phyloP scores from a whole-genome alignment of 2,797 vertebrate species.

The Chrosomus eos region DNA sequence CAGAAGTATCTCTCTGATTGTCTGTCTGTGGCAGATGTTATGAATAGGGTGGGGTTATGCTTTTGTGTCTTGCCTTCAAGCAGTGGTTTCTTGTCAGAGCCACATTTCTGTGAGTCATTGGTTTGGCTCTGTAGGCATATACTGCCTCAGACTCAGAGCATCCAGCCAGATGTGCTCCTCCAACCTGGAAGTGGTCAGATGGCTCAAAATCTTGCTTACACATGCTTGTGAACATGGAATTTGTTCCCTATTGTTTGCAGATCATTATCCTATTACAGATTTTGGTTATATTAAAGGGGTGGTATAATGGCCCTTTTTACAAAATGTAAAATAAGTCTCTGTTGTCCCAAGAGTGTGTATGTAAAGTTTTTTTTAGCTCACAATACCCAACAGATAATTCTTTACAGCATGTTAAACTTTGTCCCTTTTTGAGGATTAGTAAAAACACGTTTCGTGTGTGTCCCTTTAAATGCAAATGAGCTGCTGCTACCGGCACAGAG shows the following conservation, averaged over 20 bases:
- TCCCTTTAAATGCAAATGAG: too few species aligned
- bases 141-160: slow-evolving; percentile 7
- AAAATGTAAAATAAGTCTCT: too few species aligned
- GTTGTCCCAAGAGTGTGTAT: too few species aligned
- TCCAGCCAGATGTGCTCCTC: slow-evolving; percentile 32
- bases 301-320: too few species aligned
- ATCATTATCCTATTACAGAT: not conserved
- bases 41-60: slow-evolving; percentile 17
- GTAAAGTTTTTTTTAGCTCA: too few species aligned
- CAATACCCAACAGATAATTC: too few species aligned
- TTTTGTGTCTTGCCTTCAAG: slow-evolving; percentile 27
- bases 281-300: not conserved
- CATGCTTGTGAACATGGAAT: slow-evolving; percentile 28
- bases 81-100: slow-evolving; percentile 26
- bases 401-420: too few species aligned
- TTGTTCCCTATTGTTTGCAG: not conserved
- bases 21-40: slow-evolving; percentile 41
- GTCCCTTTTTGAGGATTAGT: too few species aligned
- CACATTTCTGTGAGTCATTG: slow-evolving; percentile 39
- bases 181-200: slow-evolving; percentile 26
- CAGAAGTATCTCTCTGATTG: slow-evolving; percentile 5
- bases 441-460: too few species aligned
- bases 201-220: not conserved
- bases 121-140: slow-evolving; percentile 8
- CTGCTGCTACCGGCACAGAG: too few species aligned